Percentiles rank a stretch among this genome's conserved stretches.
phyloP scores from a whole-genome alignment of 2,797 vertebrate genomes.

The Enoplosus armatus region DNA sequence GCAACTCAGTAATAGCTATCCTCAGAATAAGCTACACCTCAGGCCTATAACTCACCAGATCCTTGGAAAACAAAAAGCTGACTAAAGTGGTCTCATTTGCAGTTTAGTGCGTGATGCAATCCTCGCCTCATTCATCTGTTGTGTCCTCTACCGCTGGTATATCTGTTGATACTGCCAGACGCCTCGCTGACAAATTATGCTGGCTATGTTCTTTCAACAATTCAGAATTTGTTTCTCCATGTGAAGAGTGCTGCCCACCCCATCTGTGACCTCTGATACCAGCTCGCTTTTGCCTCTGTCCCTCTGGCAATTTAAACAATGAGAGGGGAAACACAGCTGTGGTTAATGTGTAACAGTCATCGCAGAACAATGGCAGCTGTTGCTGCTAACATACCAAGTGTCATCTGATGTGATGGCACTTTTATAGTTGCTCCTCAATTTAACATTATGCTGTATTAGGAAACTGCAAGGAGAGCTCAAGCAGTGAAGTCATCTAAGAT shows the following conservation, averaged over 20 bases:
- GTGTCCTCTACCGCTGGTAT: slow-evolving; percentile 9
- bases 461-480: slow-evolving; percentile 32
- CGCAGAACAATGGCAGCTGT: slow-evolving; percentile 64
- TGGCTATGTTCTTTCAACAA: slow-evolving; percentile 30
- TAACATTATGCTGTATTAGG: slow-evolving; percentile 18
- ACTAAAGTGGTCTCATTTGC: background rate
- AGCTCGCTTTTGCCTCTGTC: slow-evolving; percentile 41
- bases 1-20: background rate
- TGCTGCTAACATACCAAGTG: slow-evolving; percentile 44
- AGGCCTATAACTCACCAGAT: background rate
- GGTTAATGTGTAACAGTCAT: slow-evolving; percentile 30
- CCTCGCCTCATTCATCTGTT: slow-evolving; percentile 16
- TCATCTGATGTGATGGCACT: slow-evolving; percentile 60
- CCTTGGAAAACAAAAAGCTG: background rate
- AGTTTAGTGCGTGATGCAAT: background rate
- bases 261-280: slow-evolving; percentile 56
- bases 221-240: slow-evolving; percentile 29
- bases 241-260: slow-evolving; percentile 22
- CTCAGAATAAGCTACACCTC: slow-evolving; percentile 8
- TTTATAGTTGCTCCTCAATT: slow-evolving; percentile 44
- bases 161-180: slow-evolving; percentile 4
- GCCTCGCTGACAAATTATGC: slow-evolving; percentile 19
- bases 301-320: slow-evolving; percentile 59
- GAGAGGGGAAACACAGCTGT: slow-evolving; percentile 64
- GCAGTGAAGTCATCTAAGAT: slow-evolving; percentile 33